Evolutionary conservation across 2,888 invertebrate species (phyloP), one percentile per base, ranked within the genome.

Genomic region (Ashinkailepas kermadecensis): DNA sequence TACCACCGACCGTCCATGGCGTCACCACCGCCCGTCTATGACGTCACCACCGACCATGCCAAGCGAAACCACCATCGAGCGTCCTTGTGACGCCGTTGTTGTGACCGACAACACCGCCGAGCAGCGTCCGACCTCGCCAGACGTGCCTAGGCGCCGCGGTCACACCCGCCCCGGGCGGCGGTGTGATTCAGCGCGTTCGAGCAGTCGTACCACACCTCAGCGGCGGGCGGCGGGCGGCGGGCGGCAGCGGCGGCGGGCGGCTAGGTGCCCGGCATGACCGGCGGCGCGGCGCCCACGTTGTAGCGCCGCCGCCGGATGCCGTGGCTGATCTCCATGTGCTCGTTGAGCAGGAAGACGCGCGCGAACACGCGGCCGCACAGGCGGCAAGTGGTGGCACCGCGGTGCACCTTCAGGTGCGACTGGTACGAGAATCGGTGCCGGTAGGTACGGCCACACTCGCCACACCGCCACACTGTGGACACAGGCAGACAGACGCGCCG

Each of bases 101-200:
- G 39, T 39, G 39, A 39, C 39, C 39, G 39, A 39, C 39, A 39
- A 39, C 39, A 39, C 39, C 39, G 39, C 39, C 39, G 2, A 39
- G 39, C 39, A 39, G 39, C 39, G 4, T 39, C 39, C 39, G 39
- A 39, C 39, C 39, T 4, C 2, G 39, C 39, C 39, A 39, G 39
- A 39, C 39, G 39, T 39, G 39, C 39, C 39, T 4, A 39, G 39
- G 39, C 39, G 4, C 4, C 39, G 2, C 39, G 39, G 39, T 39
- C 39, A 39, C 39, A 39, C 39, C 1, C 39, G 2, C 39, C 39
- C 1, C 39, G 2, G 2, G 39, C 39, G 95, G 89, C 98, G 97
- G 89, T 96, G 96, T 89, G 96, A 93, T 90, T 99, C 99, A 86
- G 98, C 97, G 90, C 39, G 39, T 4, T 13, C 15, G 21, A 21